Conservation (phyloP, 1,140 invertebrate species). For the Leptinotarsa undecemlineata region DNA sequence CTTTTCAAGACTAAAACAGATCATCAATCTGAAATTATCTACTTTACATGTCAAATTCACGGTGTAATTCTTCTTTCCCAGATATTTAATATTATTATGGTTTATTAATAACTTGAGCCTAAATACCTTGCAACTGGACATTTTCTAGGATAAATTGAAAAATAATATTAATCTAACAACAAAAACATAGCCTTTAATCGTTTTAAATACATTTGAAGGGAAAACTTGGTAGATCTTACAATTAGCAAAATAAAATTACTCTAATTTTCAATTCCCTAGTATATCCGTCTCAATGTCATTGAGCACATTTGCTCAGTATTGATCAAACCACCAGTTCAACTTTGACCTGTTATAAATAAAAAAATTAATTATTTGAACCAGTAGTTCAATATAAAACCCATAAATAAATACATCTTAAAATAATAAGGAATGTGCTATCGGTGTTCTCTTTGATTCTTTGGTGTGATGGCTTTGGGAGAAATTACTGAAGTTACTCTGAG, state of each 20-base stretch:
- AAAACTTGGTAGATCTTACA: conserved; percentile 25
- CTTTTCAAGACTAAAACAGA: too few relatives aligned
- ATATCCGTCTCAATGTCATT: neutral
- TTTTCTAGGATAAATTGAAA: neutral
- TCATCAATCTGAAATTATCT: too few relatives aligned
- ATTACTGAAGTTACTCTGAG: too few relatives aligned
- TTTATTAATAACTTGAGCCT: too few relatives aligned
- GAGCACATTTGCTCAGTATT: conserved; percentile 1
- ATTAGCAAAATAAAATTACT: conserved; percentile 40
- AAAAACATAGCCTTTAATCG: conserved; percentile 36
- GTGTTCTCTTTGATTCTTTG: neutral
- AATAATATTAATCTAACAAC: neutral
- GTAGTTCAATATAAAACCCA: neutral
- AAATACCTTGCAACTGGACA: too few relatives aligned
- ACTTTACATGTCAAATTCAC: too few relatives aligned
- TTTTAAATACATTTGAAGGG: neutral
- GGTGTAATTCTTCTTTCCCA: too few relatives aligned
- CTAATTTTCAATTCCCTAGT: neutral
- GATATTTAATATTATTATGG: too few relatives aligned
- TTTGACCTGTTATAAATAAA: too few relatives aligned
- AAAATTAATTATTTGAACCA: neutral
- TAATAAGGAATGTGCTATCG: neutral
- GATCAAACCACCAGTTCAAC: neutral
- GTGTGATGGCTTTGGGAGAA: neutral
- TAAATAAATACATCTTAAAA: conserved; percentile 3